phyloP scores from a whole-genome alignment of 2,113 vertebrate species.

The Cryptomyrus ogoouensis region DNA sequence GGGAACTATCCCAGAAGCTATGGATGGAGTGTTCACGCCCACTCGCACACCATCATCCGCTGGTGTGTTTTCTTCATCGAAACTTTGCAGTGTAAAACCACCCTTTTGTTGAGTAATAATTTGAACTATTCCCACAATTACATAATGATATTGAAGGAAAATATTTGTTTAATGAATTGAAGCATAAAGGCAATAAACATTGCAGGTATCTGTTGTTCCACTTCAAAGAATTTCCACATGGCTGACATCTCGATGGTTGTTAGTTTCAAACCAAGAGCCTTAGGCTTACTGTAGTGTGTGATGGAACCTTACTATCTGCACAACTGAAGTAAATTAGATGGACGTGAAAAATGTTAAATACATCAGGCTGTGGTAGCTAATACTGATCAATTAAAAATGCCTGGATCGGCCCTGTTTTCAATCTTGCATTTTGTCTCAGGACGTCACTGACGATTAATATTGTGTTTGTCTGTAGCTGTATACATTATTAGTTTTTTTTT shows the following conservation, averaged over 20 bases:
- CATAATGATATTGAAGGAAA: too few species aligned
- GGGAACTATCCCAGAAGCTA: too few species aligned
- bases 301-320: background rate
- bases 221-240: background rate
- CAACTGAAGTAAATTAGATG: background rate
- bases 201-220: background rate
- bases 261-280: background rate
- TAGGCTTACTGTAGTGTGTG: background rate
- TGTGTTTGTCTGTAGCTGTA: background rate
- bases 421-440: background rate
- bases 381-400: background rate
- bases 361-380: background rate
- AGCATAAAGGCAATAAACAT: background rate
- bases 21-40: too few species aligned
- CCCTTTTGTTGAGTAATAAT: too few species aligned
- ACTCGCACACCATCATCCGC: too few species aligned
- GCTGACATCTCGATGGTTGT: background rate
- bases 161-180: too few species aligned
- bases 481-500: background rate
- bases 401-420: background rate
- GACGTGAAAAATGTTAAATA: background rate
- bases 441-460: background rate
- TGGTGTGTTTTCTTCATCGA: too few species aligned
- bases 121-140: too few species aligned
- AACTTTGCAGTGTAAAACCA: too few species aligned